These are phyloP conservation scores for Catamblyrhynchus diadema DNA, from an alignment of 2,797 vertebrate genomes.

Conservation along the genomic window DNA sequence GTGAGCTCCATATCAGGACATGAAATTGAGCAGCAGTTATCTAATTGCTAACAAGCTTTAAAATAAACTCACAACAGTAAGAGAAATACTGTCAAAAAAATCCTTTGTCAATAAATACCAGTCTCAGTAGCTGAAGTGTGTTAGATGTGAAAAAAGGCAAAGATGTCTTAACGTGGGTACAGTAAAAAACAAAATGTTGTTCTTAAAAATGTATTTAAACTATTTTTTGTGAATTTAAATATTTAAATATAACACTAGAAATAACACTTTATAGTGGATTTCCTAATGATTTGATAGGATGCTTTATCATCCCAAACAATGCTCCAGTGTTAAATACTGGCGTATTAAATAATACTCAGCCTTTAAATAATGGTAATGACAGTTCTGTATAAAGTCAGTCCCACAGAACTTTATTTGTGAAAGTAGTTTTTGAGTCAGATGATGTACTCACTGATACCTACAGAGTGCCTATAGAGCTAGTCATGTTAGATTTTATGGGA, in stretches of 20 bases:
- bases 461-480: neutral
- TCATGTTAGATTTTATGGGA: neutral
- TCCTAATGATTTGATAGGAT: neutral
- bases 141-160: neutral
- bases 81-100: neutral
- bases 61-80: neutral
- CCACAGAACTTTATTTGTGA: neutral
- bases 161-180: neutral
- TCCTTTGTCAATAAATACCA: neutral
- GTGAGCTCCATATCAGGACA: neutral
- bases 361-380: neutral
- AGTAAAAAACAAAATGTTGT: fast-evolving
- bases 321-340: neutral
- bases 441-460: neutral
- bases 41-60: neutral
- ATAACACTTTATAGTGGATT: neutral
- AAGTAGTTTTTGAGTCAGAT: neutral
- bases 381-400: neutral
- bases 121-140: neutral
- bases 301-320: neutral
- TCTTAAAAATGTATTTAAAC: neutral
- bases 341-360: neutral
- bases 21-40: neutral
- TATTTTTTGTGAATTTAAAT: neutral
- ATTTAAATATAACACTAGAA: neutral